phyloP scores from a whole-genome alignment of 2,888 invertebrate species.

The Venustoraphidia nigricollis region DNA sequence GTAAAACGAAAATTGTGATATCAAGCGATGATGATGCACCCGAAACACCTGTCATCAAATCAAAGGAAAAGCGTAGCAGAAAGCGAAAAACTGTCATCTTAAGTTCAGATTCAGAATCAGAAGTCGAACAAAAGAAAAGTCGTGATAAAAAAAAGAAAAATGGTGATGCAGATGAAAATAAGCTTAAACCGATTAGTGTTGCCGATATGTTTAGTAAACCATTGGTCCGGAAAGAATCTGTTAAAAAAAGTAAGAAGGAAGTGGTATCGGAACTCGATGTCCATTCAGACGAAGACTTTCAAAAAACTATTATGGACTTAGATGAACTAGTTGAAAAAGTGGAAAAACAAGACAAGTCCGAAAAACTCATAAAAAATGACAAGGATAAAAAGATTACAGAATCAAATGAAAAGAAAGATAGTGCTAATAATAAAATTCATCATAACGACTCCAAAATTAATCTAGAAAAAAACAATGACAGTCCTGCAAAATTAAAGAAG shows the following conservation, averaged over 20 bases:
- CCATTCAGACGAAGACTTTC: constrained; percentile 55
- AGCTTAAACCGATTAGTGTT: constrained; percentile 31
- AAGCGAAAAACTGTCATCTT: constrained; percentile 15
- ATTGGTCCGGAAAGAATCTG: constrained; percentile 9
- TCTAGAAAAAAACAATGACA: constrained; percentile 4
- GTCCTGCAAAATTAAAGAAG: constrained; percentile 9
- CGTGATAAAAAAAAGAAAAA: constrained; percentile 27
- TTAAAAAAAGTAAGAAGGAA: constrained; percentile 16
- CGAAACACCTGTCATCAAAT: constrained; percentile 25
- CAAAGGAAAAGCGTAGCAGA: constrained; percentile 15
- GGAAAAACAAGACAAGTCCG: constrained; percentile 11
- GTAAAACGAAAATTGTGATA: background rate
- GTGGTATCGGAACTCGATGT: constrained; percentile 28
- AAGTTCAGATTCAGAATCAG: constrained; percentile 16
- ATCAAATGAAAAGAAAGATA: constrained; percentile 4
- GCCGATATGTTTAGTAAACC: constrained; percentile 38
- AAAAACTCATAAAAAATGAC: constrained; percentile 8
- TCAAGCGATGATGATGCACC: constrained; percentile 31
- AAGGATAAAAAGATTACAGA: constrained; percentile 2
- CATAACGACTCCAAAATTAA: background rate
- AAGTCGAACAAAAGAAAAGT: constrained; percentile 12
- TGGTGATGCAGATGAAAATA: constrained; percentile 25
- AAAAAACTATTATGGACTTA: constrained; percentile 46
- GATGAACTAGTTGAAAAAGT: constrained; percentile 32
- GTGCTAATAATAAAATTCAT: constrained; percentile 1